Conservation (phyloP, 2,888 invertebrate genomes). For the Macrophya alboannulata region DNA sequence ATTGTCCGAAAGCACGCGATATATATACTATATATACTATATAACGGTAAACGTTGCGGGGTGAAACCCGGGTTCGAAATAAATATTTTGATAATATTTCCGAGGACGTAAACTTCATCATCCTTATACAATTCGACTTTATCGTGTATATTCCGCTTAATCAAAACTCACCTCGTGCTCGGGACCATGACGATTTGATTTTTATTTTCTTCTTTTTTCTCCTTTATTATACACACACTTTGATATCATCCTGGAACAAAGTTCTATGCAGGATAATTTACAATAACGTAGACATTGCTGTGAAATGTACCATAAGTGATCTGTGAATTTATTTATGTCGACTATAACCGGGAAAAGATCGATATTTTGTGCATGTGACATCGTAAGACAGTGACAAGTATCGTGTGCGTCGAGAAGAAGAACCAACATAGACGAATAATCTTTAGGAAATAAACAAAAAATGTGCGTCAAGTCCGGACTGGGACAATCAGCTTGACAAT, state of each 20-base stretch:
- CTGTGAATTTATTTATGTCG: not conserved
- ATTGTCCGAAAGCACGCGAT: conserved; percentile 50
- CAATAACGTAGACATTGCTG: too few relatives aligned
- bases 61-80: not conserved
- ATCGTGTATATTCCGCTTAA: not conserved
- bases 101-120: conserved; percentile 47
- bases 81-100: conserved; percentile 48
- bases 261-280: too few relatives aligned
- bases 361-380: not conserved
- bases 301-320: not conserved
- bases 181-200: not conserved
- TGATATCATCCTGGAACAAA: not conserved
- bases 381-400: too few relatives aligned
- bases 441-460: not conserved
- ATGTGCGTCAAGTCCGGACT: not conserved
- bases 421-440: not conserved
- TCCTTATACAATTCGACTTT: not conserved
- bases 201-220: not conserved
- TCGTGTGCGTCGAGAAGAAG: not conserved
- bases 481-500: not conserved
- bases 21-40: too few relatives aligned
- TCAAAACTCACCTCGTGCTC: not conserved
- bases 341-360: too few relatives aligned
- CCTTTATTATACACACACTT: not conserved
- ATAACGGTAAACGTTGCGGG: too few relatives aligned